Evolutionary conservation across 2,113 vertebrate genomes (phyloP), one percentile per base, ranked within the genome.

Genomic region (Astatotilapia flaviijosephi): DNA sequence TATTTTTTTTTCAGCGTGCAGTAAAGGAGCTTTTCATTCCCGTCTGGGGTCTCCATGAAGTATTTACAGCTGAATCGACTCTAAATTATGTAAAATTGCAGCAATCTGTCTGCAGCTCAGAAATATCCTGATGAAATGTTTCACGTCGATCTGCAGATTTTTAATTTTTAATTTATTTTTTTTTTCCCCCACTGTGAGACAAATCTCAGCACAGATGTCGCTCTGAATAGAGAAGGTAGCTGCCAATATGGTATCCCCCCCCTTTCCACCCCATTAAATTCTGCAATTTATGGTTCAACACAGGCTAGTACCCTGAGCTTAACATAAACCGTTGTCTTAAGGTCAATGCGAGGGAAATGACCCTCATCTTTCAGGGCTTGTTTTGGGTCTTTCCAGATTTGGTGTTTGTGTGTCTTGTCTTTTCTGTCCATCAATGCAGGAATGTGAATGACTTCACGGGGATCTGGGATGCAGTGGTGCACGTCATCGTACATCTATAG

Each of bases 371-470:
- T 88, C 6, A 82, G 65, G 79, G 79, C 28, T 42, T 84, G 84
- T 86, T 87, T 84, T 89, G 62, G 79, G 26, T 89, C 40, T 84
- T 55, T 91, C 86, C 90, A 94, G 88, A 94, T 93, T 89, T 88
- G 47, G n/a, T 13, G 51, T 65, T 35, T 5, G 9, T 31, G n/a
- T 40, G 79, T 79, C 70, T 49, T n/a, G 10, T 77, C 55, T 88
- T 84, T 84, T 56, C 45, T 86, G 33, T 85, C 42, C 28, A 79
- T 68, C 89, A 86, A 35, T 58, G 60, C 85, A 81, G 83, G 88
- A 92, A 92, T 94, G 84, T 12, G 28, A 87, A 80, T 53, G 89
- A 88, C 82, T 80, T 82, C 88, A 85, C 14, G 4, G 54, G 85
- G 5, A 8, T 79, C 51, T 79, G 28, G 14, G 83, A 70, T 53